Evolutionary conservation across 2,797 vertebrate species (phyloP).

Genomic region (Pelodytes ibericus): DNA sequence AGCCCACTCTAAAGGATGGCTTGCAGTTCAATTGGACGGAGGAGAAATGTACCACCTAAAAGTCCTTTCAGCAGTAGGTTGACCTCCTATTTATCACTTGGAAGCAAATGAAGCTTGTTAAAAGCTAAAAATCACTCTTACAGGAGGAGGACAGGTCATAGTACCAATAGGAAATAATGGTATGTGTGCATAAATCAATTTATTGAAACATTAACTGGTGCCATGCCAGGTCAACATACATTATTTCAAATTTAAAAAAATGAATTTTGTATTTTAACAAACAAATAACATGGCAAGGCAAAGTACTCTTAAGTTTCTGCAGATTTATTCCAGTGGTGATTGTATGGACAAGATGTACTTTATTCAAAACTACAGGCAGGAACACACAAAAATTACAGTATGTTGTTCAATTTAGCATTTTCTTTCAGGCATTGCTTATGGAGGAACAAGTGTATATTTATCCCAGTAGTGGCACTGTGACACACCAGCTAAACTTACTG

Average conservation of each 20-base stretch:
- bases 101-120: slow-evolving; percentile 46
- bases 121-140: slow-evolving; percentile 21
- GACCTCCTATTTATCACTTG: slow-evolving; percentile 45
- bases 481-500: slow-evolving; percentile 2
- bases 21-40: slow-evolving; percentile 26
- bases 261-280: not conserved
- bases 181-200: not conserved
- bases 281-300: too few species aligned
- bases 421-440: slow-evolving; percentile 13
- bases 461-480: slow-evolving; percentile 24
- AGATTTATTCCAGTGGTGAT: too few species aligned
- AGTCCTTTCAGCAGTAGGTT: slow-evolving; percentile 19
- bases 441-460: slow-evolving; percentile 28
- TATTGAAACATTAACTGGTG: not conserved
- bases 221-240: not conserved
- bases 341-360: not conserved
- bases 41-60: slow-evolving; percentile 22
- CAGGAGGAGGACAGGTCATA: slow-evolving; percentile 28
- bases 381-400: slow-evolving; percentile 1
- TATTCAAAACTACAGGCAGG: slow-evolving; percentile 15
- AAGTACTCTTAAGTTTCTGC: too few species aligned
- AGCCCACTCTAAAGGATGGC: slow-evolving; percentile 35
- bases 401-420: slow-evolving; percentile 28
- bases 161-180: slow-evolving; percentile 5
- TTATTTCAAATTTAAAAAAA: not conserved